phyloP scores from a whole-genome alignment of 2,888 invertebrate species.

The Embidobia sp. region DNA sequence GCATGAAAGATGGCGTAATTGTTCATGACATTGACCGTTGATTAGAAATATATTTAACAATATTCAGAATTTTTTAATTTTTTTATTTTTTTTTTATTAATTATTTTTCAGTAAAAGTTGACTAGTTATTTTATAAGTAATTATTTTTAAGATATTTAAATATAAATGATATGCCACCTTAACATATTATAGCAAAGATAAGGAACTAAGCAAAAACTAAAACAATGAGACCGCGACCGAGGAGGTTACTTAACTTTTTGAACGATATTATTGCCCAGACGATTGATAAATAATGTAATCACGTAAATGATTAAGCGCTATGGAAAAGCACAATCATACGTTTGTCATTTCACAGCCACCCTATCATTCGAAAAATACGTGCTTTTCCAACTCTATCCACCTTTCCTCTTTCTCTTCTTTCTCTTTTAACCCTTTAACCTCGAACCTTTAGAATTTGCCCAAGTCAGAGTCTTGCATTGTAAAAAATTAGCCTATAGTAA shows the following conservation, averaged over 20 bases:
- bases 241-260: conserved; percentile 2
- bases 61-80: too few relatives aligned
- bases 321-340: conserved; percentile 10
- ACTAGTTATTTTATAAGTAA: too few relatives aligned
- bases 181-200: too few relatives aligned
- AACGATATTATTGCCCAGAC: neutral
- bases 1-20: too few relatives aligned
- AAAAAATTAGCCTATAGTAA: conserved; percentile 62
- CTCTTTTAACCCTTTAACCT: conserved; percentile 32
- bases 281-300: conserved; percentile 1
- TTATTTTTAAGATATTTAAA: too few relatives aligned
- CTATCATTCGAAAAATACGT: conserved; percentile 14
- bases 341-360: conserved; percentile 3
- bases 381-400: conserved; percentile 25
- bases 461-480: conserved; percentile 56
- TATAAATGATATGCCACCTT: too few relatives aligned
- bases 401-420: conserved; percentile 18
- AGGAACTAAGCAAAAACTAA: neutral
- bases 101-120: too few relatives aligned
- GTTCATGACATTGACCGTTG: too few relatives aligned
- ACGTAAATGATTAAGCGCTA: neutral
- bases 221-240: conserved; percentile 37
- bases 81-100: too few relatives aligned
- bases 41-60: too few relatives aligned
- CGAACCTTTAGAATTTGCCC: conserved; percentile 49